Percentiles rank a stretch among this genome's conserved stretches.
Conservation (phyloP, 2,113 vertebrate genomes). For the Gopherus evgoodei region DNA sequence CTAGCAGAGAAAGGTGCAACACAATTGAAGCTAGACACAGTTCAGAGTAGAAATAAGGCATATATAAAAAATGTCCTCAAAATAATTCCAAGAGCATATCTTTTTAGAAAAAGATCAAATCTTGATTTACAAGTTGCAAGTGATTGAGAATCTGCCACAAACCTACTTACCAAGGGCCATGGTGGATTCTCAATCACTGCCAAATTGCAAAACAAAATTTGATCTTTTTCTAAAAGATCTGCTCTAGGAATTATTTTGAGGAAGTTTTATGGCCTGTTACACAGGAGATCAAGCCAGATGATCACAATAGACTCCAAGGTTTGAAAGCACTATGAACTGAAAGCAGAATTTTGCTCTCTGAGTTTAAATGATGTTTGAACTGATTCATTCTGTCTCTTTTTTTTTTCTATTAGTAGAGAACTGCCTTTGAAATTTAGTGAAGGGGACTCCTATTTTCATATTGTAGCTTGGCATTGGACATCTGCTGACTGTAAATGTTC, state of each 20-base stretch:
- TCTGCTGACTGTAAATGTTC: background rate
- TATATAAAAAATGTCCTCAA: too few relatives aligned
- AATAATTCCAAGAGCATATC: background rate
- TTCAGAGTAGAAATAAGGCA: too few relatives aligned
- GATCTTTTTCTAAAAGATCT: background rate
- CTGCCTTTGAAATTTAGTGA: background rate
- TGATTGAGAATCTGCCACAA: background rate
- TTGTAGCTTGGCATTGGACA: accelerated
- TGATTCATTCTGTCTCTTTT: background rate
- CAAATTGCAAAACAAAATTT: background rate
- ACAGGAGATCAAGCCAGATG: background rate
- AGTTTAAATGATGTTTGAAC: background rate
- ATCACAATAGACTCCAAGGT: background rate
- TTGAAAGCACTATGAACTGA: background rate
- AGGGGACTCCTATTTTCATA: background rate
- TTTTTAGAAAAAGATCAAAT: background rate
- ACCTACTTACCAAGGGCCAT: background rate
- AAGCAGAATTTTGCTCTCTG: background rate
- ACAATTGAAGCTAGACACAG: too few relatives aligned
- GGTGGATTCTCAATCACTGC: background rate
- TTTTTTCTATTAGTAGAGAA: background rate
- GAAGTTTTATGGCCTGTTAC: background rate
- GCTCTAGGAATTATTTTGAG: background rate
- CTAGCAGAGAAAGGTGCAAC: too few relatives aligned
- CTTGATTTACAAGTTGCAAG: background rate